These are phyloP conservation scores for Lipophrys pholis DNA, from an alignment of 2,113 vertebrate genomes.

Conservation along the genomic window DNA sequence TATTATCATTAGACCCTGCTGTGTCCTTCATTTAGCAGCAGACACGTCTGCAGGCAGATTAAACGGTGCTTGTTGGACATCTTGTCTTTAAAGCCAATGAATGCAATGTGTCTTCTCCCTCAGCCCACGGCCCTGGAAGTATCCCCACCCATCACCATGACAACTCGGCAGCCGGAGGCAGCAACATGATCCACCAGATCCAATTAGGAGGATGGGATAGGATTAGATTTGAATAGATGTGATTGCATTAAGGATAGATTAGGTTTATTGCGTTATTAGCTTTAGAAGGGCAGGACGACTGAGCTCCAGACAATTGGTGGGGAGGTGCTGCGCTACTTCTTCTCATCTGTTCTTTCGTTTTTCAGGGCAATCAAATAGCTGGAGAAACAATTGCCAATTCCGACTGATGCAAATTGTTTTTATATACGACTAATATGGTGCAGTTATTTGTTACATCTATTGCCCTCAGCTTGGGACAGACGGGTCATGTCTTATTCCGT, in stretches of 20 bases:
- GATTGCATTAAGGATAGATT: slow-evolving; percentile 80
- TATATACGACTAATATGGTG: background rate
- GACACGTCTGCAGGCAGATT: slow-evolving; percentile 29
- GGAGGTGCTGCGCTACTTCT: slow-evolving; percentile 1
- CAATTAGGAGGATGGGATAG: slow-evolving; percentile 73
- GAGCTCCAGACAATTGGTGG: slow-evolving; percentile 40
- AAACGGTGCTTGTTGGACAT: slow-evolving; percentile 44
- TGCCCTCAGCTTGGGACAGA: too few relatives aligned
- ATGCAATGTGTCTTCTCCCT: slow-evolving; percentile 27
- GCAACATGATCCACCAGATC: slow-evolving; percentile 80
- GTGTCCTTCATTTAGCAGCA: slow-evolving; percentile 32
- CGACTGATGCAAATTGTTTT: slow-evolving; percentile 3
- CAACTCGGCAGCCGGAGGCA: slow-evolving; percentile 75
- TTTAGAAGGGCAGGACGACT: slow-evolving; percentile 69
- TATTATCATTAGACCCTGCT: background rate
- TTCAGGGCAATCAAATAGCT: slow-evolving; percentile 4
- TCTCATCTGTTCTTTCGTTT: slow-evolving; percentile 16
- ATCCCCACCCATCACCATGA: slow-evolving; percentile 75
- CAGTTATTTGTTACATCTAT: background rate
- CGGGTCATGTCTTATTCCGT: too few relatives aligned
- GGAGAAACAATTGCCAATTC: background rate
- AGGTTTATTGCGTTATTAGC: slow-evolving; percentile 77
- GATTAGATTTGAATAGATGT: slow-evolving; percentile 82
- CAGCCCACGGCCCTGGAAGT: slow-evolving; percentile 41
- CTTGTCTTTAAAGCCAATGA: slow-evolving; percentile 47